Evolutionary conservation across 2,888 invertebrate genomes (phyloP).

Genomic region (Nomada ruficornis): DNA sequence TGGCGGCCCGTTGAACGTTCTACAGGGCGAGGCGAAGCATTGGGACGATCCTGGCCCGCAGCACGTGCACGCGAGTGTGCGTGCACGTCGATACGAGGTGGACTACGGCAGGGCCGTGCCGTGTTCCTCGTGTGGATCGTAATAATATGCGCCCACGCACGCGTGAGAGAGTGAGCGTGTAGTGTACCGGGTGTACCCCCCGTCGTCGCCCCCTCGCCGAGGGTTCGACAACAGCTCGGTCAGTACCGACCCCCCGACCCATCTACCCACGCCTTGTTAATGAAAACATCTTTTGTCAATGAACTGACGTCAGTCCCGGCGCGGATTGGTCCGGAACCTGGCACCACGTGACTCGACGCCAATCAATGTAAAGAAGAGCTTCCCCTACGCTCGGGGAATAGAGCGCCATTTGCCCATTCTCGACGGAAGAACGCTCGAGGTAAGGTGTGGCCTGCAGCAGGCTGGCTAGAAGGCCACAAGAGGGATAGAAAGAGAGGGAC

Average conservation of each 20-base stretch:
- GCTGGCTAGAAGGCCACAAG: slow-evolving; percentile 44
- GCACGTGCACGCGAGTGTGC: slow-evolving; percentile 70
- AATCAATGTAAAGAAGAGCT: slow-evolving; percentile 77
- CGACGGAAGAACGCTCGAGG: slow-evolving; percentile 80
- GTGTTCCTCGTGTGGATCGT: slow-evolving; percentile 53
- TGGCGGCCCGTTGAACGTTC: too few relatives aligned
- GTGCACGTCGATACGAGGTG: slow-evolving; percentile 57
- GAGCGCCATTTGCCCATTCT: slow-evolving; percentile 81
- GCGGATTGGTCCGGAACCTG: slow-evolving; percentile 79
- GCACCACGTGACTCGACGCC: slow-evolving; percentile 84
- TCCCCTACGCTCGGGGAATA: slow-evolving; percentile 73
- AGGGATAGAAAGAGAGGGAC: slow-evolving; percentile 22
- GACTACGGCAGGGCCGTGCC: slow-evolving; percentile 31
- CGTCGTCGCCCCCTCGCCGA: slow-evolving; percentile 26
- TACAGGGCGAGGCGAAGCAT: slow-evolving; percentile 30
- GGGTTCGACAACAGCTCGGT: slow-evolving; percentile 63
- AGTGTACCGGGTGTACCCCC: slow-evolving; percentile 50
- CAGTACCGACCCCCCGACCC: slow-evolving; percentile 73
- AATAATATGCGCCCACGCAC: slow-evolving; percentile 74
- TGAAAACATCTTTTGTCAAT: slow-evolving; percentile 85
- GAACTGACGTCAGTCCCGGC: slow-evolving; percentile 85
- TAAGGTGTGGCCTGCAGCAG: slow-evolving; percentile 79
- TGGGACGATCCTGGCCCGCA: slow-evolving; percentile 57
- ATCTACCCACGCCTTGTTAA: slow-evolving; percentile 82
- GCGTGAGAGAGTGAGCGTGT: slow-evolving; percentile 67